Evolutionary conservation across 30 jellyfish, hydroid and myxozoan genomes (phyloP), one percentile per base, ranked within the genome.

Genomic region (Chironex yamaguchii): DNA sequence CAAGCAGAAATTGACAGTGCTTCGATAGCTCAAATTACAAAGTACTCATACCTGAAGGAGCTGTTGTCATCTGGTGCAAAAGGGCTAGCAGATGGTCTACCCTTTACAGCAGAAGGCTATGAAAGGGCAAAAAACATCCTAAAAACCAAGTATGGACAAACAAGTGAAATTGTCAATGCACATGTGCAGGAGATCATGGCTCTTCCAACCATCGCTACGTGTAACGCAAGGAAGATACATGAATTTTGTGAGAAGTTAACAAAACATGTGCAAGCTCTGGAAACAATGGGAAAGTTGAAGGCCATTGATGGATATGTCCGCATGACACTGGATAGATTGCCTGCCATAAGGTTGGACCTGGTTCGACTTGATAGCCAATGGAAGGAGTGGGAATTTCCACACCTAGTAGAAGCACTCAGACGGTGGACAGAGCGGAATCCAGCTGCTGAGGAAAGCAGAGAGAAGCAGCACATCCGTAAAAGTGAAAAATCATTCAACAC

Each of bases 401-500:
- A 75, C 11, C 42, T 86, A 24, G 70, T 64, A 49, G 62, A 86
- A 29, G 85, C 96, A 35, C 92, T 74, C 64, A 62, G 70, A 67
- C 62, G 50, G 68, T 86, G 96, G 96, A 86, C 92, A 9, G 96
- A 75, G 86, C 65, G 96, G 32, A 86, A 86, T 49, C 96, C 96
- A 36, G 24, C 34, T 9, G 58, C 85, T 36, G 70, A 31, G 35
- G 90, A 79, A 1, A 71, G 63, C 4, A 58, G 86, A 53, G 83
- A n/a, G n/a, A n/a, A n/a, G n/a, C n/a, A n/a, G n/a, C 51, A 68
- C 63, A 51, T 34, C 49, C 20, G 0, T 74, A 85, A 35, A 28
- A 51, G 64, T 20, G 95, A 85, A 84, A 42, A 42, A 64, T 52
- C 67, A 0, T 85, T 85, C 49, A 13, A 49, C 49, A 62, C 84